A percentile compares a stretch with the other conserved stretches of the same genome.
Conservation (phyloP, 2,113 vertebrate genomes). For the Myanophis thanlyinensis region DNA sequence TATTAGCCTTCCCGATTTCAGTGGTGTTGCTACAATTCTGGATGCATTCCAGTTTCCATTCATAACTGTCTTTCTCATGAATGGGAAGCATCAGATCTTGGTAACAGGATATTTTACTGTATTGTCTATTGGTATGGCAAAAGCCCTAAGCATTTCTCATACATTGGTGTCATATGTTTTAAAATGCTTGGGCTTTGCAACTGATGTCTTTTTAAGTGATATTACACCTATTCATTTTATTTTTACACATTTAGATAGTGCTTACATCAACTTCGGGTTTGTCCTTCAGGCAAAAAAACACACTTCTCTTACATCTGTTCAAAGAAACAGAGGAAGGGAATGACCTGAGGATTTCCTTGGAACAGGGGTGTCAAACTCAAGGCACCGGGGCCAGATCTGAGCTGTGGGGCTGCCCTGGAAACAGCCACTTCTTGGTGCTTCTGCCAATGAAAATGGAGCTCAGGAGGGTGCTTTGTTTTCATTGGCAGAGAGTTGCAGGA, state of each 20-base stretch:
- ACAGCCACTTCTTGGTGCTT: too few relatives aligned
- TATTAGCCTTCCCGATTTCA: constrained; percentile 4
- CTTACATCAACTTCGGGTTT: not conserved
- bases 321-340: not conserved
- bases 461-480: too few relatives aligned
- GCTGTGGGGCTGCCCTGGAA: too few relatives aligned
- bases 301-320: not conserved
- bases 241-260: not conserved
- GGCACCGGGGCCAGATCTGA: too few relatives aligned
- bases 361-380: too few relatives aligned
- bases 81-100: not conserved
- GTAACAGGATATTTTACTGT: not conserved
- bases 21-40: not conserved
- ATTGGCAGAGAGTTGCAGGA: too few relatives aligned
- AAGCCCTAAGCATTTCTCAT: not conserved
- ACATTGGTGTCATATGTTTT: not conserved
- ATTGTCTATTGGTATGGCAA: not conserved
- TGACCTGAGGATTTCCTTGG: not conserved
- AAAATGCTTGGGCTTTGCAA: not conserved
- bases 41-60: not conserved
- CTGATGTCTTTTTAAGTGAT: not conserved
- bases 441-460: too few relatives aligned
- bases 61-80: not conserved
- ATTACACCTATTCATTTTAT: not conserved
- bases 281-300: too few relatives aligned